A percentile compares a stretch with the other conserved stretches of the same genome.
Evolutionary conservation across 2,113 vertebrate species (phyloP).

Genomic region (Hyla sarda): DNA sequence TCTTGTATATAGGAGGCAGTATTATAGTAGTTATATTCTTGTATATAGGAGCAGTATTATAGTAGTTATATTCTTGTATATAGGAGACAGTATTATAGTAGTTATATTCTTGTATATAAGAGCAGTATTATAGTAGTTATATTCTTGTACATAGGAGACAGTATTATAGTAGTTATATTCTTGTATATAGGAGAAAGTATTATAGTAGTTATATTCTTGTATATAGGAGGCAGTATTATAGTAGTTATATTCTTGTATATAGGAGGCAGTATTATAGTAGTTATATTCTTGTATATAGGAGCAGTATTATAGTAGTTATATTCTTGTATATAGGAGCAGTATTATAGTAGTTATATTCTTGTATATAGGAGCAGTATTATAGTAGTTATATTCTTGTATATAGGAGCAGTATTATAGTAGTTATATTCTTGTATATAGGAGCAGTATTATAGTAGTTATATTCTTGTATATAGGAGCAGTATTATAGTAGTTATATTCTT

Average conservation of each 20-base stretch:
- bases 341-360: constrained; percentile 2
- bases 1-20: not conserved
- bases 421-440: not conserved
- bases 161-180: no score
- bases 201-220: not conserved
- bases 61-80: not conserved
- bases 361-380: not conserved
- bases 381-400: not conserved
- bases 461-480: no score
- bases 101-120: not conserved
- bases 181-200: no score
- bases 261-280: not conserved
- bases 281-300: not conserved
- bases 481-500: no score
- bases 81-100: not conserved
- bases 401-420: no score
- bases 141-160: not conserved
- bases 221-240: not conserved
- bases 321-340: not conserved
- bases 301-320: not conserved
- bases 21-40: not conserved
- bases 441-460: no score
- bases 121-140: not conserved
- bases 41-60: not conserved
- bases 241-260: not conserved